These are phyloP conservation scores for Tubulanus polymorphus DNA, from an alignment of 2,888 invertebrate species.

Conservation along the genomic window DNA sequence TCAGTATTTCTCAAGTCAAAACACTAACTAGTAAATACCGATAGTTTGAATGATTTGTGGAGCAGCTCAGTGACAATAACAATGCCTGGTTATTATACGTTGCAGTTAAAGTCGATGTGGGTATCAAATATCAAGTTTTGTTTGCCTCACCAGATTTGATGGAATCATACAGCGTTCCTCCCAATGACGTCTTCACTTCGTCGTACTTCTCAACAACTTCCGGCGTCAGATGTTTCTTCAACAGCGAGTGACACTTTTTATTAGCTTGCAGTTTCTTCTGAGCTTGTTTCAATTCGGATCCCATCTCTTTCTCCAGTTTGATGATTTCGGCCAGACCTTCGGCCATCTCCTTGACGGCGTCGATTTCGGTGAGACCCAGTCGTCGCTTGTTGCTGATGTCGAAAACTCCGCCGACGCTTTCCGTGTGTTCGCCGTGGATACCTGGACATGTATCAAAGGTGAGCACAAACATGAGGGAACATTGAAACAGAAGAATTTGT, in stretches of 20 bases:
- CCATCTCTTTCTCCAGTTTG: constrained; percentile 20
- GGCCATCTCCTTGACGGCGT: constrained; percentile 38
- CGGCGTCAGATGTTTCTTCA: constrained; percentile 20
- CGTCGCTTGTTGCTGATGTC: constrained; percentile 47
- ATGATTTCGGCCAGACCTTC: constrained; percentile 30
- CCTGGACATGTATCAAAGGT: constrained; percentile 18
- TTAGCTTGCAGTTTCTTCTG: not conserved
- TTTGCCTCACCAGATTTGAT: constrained; percentile 22
- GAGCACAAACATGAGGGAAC: not conserved
- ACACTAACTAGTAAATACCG: too few relatives aligned
- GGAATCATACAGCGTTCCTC: constrained; percentile 20
- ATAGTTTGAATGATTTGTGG: too few relatives aligned
- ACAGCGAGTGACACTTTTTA: constrained; percentile 20
- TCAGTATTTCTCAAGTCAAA: too few relatives aligned
- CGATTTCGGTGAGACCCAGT: constrained; percentile 40
- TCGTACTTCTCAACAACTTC: constrained; percentile 20
- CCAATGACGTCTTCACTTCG: constrained; percentile 21
- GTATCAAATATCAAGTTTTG: too few relatives aligned
- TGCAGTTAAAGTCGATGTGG: too few relatives aligned
- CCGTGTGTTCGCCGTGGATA: constrained; percentile 43
- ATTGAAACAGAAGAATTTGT: not conserved
- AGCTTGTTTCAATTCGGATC: not conserved
- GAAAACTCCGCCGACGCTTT: constrained; percentile 40
- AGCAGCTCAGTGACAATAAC: too few relatives aligned
- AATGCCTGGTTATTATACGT: too few relatives aligned